Base-by-base conservation (phyloP, 2,797 vertebrate genomes). In the Siniperca obscura region DNA sequence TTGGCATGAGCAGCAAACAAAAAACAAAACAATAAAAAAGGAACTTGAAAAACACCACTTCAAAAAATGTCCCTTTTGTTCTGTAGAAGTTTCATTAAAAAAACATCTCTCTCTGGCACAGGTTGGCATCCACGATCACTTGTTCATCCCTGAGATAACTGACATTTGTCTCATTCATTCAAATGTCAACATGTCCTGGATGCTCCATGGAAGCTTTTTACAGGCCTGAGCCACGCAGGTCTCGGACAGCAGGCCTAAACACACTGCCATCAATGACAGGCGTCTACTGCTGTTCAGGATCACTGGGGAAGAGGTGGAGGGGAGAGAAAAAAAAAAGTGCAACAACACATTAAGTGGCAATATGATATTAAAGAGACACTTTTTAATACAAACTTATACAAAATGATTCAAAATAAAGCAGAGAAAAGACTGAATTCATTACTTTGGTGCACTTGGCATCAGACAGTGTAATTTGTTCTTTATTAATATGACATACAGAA, bases 251-350 rank as follows among this genome's bases (percentile, higher is more conserved):
- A 98, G 93, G 62, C 98, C 98, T 0, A 94, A 83, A 46, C 96
- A 76, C 84, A 99, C 94, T 0, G 97, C 95, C 89, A 95, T 22
- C 85, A 98, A 76, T 2, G 97, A 95, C 12, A 97, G 90, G 56
- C 95, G 91, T 27, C 97, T 94, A 56, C 93, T 97, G 93, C 96
- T 94, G 90, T 98, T 97, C 82, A 99, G 90, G 42, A 97, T 96
- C 90, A 99, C 98, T 99, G 91, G 3, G 65, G 25, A 27, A 12
- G 30, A 70, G 30, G 52, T 0, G 22, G 13, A 81, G 2, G 11
- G 13, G 1, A 57, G 48, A 50, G 25, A 27, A 12, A 38, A 62
- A 42, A 56, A 25, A 3, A 70, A 42, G n/a, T 4, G 46, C 30
- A 42, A 21, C 12, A 40, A 38, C 8, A 36, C 64, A 69, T 14